Evolutionary conservation across 1,140 invertebrate species (phyloP).

Genomic region (Dendroctonus valens): DNA sequence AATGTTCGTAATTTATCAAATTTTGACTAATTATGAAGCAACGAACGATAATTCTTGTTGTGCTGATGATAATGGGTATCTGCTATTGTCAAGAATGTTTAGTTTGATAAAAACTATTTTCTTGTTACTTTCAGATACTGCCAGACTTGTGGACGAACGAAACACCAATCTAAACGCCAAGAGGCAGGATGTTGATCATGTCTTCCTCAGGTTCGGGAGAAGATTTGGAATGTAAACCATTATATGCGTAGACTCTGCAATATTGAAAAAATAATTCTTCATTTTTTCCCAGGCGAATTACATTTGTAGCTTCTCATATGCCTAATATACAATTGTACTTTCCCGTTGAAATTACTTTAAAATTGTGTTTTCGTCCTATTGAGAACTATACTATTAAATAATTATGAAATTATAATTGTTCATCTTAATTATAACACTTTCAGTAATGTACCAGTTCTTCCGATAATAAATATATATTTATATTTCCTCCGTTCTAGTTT

Average conservation of each 20-base stretch:
- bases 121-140: constrained; percentile 33
- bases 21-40: too few species aligned
- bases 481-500: too few species aligned
- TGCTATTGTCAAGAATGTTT: too few species aligned
- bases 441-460: too few species aligned
- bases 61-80: too few species aligned
- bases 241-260: not conserved
- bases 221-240: constrained; percentile 54
- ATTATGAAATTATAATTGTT: too few species aligned
- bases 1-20: too few species aligned
- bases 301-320: constrained; percentile 17
- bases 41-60: too few species aligned
- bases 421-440: too few species aligned
- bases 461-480: too few species aligned
- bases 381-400: too few species aligned
- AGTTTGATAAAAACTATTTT: not conserved
- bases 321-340: constrained; percentile 20
- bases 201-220: constrained; percentile 76
- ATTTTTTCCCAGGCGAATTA: not conserved
- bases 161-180: constrained; percentile 53
- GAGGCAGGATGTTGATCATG: constrained; percentile 77
- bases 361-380: not conserved
- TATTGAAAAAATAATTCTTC: constrained; percentile 1
- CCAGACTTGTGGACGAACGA: constrained; percentile 37
- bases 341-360: constrained; percentile 37